Conservation (phyloP, 2,113 vertebrate genomes). For the Xerus inauris region DNA sequence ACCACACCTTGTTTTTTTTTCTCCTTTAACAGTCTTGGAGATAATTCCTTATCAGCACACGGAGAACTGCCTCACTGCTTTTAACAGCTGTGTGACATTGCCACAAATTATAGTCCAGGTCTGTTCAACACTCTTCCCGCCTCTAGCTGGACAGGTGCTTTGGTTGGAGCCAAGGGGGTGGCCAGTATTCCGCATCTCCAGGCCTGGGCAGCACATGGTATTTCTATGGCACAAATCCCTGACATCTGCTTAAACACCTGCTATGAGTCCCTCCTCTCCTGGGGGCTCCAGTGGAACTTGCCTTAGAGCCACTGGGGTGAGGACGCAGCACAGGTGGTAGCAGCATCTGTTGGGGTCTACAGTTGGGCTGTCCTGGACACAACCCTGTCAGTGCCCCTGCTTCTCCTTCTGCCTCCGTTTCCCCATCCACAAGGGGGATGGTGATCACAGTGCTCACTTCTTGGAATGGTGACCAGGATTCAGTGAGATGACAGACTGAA, state of each 20-base stretch:
- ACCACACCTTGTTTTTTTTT: background rate
- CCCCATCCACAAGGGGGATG: background rate
- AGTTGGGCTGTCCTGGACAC: too few species aligned
- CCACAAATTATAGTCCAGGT: background rate
- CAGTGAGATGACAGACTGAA: fast-evolving
- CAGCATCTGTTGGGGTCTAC: background rate
- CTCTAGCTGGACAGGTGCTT: background rate
- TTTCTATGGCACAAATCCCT: background rate
- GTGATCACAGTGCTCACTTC: too few species aligned
- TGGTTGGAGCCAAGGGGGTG: background rate
- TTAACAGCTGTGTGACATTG: background rate
- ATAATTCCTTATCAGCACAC: background rate
- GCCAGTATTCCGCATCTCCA: background rate
- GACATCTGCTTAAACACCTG: too few species aligned
- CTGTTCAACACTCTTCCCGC: fast-evolving
- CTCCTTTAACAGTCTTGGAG: background rate
- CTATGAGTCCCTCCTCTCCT: background rate
- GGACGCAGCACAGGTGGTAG: background rate
- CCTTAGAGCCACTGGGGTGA: background rate
- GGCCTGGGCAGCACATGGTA: background rate
- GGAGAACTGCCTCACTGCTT: background rate
- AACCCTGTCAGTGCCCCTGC: too few species aligned
- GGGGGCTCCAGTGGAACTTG: background rate
- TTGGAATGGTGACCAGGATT: too few species aligned
- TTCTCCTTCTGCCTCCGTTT: background rate